These are phyloP conservation scores for Macaca nemestrina DNA, from an alignment of 2,113 vertebrate species.

Conservation along the genomic window DNA sequence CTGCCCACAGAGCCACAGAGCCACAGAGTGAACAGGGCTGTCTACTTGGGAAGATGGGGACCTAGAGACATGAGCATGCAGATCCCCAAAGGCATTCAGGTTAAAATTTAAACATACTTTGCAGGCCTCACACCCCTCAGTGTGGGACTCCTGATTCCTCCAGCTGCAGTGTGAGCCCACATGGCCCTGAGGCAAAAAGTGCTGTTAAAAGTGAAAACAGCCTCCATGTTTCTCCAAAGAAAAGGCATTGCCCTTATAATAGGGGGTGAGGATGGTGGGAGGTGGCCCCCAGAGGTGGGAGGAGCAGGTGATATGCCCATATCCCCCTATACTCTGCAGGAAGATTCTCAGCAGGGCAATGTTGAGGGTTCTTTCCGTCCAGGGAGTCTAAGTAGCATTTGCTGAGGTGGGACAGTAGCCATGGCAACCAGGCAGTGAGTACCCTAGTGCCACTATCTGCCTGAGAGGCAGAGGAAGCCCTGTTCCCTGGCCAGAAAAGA, in stretches of 20 bases:
- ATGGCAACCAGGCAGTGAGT: background rate
- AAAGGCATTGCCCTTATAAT: background rate
- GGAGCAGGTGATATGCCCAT: background rate
- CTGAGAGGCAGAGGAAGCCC: background rate
- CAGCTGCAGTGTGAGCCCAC: background rate
- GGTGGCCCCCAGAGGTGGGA: background rate
- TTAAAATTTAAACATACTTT: background rate
- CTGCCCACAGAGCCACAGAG: no score
- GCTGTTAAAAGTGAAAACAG: background rate
- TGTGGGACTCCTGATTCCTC: background rate
- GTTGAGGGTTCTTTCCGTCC: background rate
- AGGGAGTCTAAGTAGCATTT: background rate
- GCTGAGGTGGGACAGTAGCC: background rate
- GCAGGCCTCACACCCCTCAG: background rate
- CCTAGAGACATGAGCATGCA: background rate
- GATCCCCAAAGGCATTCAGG: background rate
- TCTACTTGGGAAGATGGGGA: background rate
- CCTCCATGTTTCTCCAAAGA: background rate
- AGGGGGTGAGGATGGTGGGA: background rate
- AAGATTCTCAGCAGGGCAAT: background rate
- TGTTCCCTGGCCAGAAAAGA: background rate
- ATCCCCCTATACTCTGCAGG: background rate
- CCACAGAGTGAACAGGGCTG: background rate
- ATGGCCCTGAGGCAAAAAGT: background rate
- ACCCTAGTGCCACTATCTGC: background rate